These are phyloP conservation scores for Nemurella pictetii DNA, from an alignment of 2,888 invertebrate genomes.

Conservation along the genomic window DNA sequence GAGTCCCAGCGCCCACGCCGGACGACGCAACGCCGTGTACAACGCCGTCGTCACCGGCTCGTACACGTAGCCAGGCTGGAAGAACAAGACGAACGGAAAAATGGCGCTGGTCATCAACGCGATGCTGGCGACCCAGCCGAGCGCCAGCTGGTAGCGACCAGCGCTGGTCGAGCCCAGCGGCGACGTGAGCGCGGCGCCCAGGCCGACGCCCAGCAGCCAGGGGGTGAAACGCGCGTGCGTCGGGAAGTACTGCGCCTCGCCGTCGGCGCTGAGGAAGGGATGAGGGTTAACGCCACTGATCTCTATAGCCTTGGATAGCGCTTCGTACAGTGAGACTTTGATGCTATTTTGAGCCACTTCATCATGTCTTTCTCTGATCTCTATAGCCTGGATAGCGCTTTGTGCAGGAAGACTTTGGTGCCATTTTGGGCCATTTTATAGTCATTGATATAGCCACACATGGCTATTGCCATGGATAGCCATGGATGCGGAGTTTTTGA, in stretches of 20 bases:
- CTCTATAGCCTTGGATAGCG: too few relatives aligned
- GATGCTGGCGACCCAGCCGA: neutral
- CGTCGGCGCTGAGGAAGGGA: neutral
- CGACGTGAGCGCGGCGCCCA: neutral
- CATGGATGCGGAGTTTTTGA: too few relatives aligned
- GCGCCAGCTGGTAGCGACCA: neutral
- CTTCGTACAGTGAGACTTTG: too few relatives aligned
- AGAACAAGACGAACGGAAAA: neutral
- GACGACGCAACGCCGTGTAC: slow-evolving; percentile 1
- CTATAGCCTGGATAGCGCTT: too few relatives aligned
- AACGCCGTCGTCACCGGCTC: neutral
- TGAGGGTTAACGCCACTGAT: too few relatives aligned
- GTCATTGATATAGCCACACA: too few relatives aligned
- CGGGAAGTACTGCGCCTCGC: neutral
- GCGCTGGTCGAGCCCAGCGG: neutral
- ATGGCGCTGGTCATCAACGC: neutral
- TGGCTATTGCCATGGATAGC: too few relatives aligned
- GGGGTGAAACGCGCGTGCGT: slow-evolving; percentile 10
- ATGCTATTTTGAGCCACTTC: too few relatives aligned
- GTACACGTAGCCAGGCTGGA: neutral
- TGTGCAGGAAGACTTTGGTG: too few relatives aligned
- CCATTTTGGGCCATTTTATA: too few relatives aligned
- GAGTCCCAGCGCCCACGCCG: slow-evolving; percentile 3
- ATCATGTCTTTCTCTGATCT: too few relatives aligned
- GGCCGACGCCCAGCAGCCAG: neutral